A percentile compares a stretch with the other conserved stretches of the same genome.
Evolutionary conservation across 2,113 vertebrate species (phyloP).

Genomic region (Nothocercus nigrocapillus): DNA sequence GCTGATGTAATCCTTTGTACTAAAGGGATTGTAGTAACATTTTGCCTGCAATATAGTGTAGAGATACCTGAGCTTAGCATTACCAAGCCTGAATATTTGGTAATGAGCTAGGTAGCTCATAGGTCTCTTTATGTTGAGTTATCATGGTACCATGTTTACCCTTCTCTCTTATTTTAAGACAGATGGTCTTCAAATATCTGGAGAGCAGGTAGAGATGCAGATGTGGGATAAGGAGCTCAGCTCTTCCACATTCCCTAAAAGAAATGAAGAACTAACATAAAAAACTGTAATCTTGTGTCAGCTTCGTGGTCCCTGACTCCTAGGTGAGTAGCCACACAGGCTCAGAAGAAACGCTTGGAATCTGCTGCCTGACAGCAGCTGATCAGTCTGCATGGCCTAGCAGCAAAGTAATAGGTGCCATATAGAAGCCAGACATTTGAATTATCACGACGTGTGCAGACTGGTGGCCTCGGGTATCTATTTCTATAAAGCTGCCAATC

Average conservation of each 20-base stretch:
- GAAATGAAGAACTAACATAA: neutral
- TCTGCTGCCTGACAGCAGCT: neutral
- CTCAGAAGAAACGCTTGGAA: neutral
- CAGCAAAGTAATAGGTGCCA: neutral
- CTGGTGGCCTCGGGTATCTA: neutral
- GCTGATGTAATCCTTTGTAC: neutral
- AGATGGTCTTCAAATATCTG: neutral
- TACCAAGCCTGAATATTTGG: neutral
- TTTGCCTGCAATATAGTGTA: neutral
- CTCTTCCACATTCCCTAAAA: neutral
- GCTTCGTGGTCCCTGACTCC: neutral
- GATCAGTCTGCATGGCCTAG: neutral
- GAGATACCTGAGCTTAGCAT: neutral
- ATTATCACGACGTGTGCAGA: neutral
- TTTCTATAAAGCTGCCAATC: neutral
- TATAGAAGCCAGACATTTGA: neutral
- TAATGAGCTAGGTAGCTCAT: fast-evolving
- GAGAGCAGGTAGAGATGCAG: neutral
- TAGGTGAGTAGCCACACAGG: neutral
- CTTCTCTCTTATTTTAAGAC: neutral
- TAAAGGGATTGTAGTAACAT: fast-evolving
- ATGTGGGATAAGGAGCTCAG: neutral
- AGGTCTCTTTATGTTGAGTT: neutral
- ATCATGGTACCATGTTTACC: neutral
- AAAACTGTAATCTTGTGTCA: neutral